Percentiles rank a stretch among this genome's conserved stretches.
phyloP scores from a whole-genome alignment of 2,888 invertebrate genomes.

The Orthosia incerta region DNA sequence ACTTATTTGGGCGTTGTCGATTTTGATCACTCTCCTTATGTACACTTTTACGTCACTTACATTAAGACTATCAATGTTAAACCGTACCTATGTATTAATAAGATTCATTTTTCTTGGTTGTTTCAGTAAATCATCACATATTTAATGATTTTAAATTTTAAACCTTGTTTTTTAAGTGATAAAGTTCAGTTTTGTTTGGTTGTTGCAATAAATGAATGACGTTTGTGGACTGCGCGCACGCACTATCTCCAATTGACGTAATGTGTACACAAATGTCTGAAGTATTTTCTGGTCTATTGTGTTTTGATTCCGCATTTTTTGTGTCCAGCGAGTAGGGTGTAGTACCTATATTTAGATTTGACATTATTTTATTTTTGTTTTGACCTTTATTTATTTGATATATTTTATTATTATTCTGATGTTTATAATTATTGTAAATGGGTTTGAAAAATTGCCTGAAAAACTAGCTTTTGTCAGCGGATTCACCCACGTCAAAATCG shows the following conservation, averaged over 20 bases:
- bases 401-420: too few species aligned
- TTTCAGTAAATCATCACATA: neutral
- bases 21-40: constrained; percentile 4
- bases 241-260: constrained; percentile 50
- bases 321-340: too few species aligned
- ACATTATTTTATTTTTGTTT: too few species aligned
- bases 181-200: neutral
- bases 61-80: neutral
- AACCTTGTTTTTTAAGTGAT: neutral
- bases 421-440: too few species aligned
- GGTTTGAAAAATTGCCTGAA: too few species aligned
- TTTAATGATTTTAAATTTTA: neutral
- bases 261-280: constrained; percentile 22
- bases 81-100: neutral
- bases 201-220: constrained; percentile 28
- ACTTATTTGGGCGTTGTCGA: constrained; percentile 41
- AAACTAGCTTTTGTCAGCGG: too few species aligned
- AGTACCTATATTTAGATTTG: too few species aligned
- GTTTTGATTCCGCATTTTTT: constrained; percentile 22
- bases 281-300: constrained; percentile 30
- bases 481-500: too few species aligned
- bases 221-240: constrained; percentile 19
- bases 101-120: neutral
- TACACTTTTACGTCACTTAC: constrained; percentile 3
- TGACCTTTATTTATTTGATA: too few species aligned